Evolutionary conservation across 2,888 invertebrate species (phyloP), one percentile per base, ranked within the genome.

Genomic region (Nephrotoma appendiculata): DNA sequence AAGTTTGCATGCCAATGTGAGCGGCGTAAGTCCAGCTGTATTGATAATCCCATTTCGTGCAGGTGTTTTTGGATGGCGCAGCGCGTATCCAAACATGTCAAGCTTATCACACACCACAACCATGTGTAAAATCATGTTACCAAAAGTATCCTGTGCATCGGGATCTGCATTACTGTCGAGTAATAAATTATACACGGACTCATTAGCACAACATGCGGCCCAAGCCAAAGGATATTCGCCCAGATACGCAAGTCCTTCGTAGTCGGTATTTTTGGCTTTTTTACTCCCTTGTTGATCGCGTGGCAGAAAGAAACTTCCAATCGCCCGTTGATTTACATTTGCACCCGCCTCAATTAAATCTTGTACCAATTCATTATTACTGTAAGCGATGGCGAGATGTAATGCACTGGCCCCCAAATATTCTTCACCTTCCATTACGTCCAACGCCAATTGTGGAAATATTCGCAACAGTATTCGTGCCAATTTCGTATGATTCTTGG

Each of bases 71-170:
- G 98, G 98, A 92, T 99, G 99, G 12, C 98, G 94, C 71, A 99
- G 93, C 0, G 99, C 99, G 92, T 99, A 99, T 43, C 98, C 98
- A 90, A 99, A 99, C 99, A 99, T 99, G 89, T 98, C 98, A 93
- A 98, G 92, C 92, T 99, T 98, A 92, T 99, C 98, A 90, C 98
- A 96, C 87, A 99, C 98, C 57, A 99, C 99, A 52, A 99, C 98
- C 98, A 99, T 99, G 91, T 99, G 99, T n/a, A 99, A 93, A 88
- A 99, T 98, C 95, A 98, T 99, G 91, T 99, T 99, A 11, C 99
- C 99, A 90, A 98, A 99, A 0, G 96, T 95, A 91, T 99, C 99
- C 91, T 98, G 97, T n/a, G 95, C 93, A 91, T 99, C 98, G 0
- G 99, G 99, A 92, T 99, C 96, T 0, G 99, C 98, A 1, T 96